phyloP scores from a whole-genome alignment of 2,888 invertebrate species.

The Scaptomyza polygonia region DNA sequence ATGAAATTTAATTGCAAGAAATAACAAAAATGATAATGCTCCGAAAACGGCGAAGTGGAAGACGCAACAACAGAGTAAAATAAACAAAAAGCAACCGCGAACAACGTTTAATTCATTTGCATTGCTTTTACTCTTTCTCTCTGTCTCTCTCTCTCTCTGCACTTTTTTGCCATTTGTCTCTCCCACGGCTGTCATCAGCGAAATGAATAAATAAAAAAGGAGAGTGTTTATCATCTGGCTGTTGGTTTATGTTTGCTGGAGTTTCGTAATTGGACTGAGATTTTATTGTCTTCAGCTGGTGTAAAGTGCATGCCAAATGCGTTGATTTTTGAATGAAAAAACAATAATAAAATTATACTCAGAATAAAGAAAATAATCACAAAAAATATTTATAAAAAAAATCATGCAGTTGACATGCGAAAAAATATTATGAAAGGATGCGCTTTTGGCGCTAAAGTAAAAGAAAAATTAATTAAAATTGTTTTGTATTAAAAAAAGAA shows the following conservation, averaged over 20 bases:
- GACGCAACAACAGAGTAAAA: constrained; percentile 12
- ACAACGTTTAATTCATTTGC: constrained; percentile 54
- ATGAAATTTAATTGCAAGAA: constrained; percentile 73
- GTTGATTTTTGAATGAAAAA: constrained; percentile 10
- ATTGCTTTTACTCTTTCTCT: constrained; percentile 10
- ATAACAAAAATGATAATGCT: constrained; percentile 43
- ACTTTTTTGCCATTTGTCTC: too few species aligned
- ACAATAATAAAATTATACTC: not conserved
- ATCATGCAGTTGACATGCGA: not conserved
- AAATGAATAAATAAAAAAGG: constrained; percentile 56
- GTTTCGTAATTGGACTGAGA: constrained; percentile 52
- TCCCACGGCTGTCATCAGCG: constrained; percentile 42
- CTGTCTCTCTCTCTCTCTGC: too few species aligned
- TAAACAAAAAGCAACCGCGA: constrained; percentile 17
- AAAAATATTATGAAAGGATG: too few species aligned
- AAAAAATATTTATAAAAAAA: too few species aligned
- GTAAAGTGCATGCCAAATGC: constrained; percentile 26
- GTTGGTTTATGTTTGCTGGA: constrained; percentile 40
- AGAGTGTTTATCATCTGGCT: constrained; percentile 32
- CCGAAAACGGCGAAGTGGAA: not conserved
- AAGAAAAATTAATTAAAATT: too few species aligned
- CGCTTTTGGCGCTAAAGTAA: too few species aligned
- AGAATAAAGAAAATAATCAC: not conserved
- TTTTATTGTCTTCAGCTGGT: constrained; percentile 31
- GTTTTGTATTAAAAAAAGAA: too few species aligned